A percentile compares a stretch with the other conserved stretches of the same genome.
Evolutionary conservation across 2,888 invertebrate genomes (phyloP).

Genomic region (Napeogenes sylphis): DNA sequence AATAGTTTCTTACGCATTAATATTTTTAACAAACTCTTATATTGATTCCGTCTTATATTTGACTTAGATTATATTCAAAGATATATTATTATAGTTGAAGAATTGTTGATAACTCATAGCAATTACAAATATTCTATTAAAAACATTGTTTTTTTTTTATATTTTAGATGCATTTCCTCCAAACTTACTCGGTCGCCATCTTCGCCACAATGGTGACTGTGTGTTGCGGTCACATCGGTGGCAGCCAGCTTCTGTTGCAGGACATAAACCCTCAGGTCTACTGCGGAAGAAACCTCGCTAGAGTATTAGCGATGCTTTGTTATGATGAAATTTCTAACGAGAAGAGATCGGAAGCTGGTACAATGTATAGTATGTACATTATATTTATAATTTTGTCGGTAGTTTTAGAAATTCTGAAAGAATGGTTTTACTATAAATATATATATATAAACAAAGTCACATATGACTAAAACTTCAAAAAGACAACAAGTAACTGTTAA

Average conservation of each 20-base stretch:
- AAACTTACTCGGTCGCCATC: conserved; percentile 27
- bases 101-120: too few relatives aligned
- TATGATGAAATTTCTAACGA: conserved; percentile 33
- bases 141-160: not conserved
- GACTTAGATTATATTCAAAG: too few relatives aligned
- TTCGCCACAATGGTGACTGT: conserved; percentile 35
- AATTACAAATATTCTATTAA: not conserved
- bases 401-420: too few relatives aligned
- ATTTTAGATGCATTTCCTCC: conserved; percentile 45
- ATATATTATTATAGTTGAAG: too few relatives aligned
- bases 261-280: conserved; percentile 43
- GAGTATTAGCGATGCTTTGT: conserved; percentile 47
- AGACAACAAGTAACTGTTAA: too few relatives aligned
- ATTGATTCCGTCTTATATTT: too few relatives aligned
- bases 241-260: conserved; percentile 32
- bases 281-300: conserved; percentile 51
- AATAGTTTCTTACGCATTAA: too few relatives aligned
- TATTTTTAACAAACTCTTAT: too few relatives aligned
- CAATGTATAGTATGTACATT: conserved; percentile 28
- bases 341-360: conserved; percentile 46
- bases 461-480: too few relatives aligned
- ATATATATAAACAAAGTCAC: not conserved
- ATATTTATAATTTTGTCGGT: too few relatives aligned
- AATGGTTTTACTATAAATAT: too few relatives aligned
- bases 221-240: conserved; percentile 46